These are phyloP conservation scores for Fopius arisanus DNA, from an alignment of 1,140 invertebrate species.

Conservation along the genomic window DNA sequence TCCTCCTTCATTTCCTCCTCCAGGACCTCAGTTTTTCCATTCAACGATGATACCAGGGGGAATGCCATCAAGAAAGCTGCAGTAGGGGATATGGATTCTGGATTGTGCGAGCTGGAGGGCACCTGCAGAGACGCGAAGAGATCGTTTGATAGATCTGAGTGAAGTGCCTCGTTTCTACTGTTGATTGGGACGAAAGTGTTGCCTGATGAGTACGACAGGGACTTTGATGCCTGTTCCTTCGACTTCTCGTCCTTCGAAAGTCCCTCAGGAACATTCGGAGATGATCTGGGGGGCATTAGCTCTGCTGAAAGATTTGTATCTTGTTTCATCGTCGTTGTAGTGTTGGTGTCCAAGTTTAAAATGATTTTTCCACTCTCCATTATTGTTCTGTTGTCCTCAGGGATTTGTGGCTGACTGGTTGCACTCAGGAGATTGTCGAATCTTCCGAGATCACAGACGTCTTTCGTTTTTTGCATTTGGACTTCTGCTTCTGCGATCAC, in stretches of 20 bases:
- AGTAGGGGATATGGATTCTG: conserved; percentile 77
- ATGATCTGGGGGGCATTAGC: conserved; percentile 4
- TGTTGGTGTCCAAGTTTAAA: conserved; percentile 62
- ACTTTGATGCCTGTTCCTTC: conserved; percentile 58
- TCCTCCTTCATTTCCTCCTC: conserved; percentile 67
- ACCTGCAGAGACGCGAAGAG: conserved; percentile 75
- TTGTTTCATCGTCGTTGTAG: conserved; percentile 58
- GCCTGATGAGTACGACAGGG: conserved; percentile 60
- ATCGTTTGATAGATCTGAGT: conserved; percentile 76
- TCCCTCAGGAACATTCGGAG: conserved; percentile 15
- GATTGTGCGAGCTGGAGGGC: conserved; percentile 69
- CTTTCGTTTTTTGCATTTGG: conserved; percentile 36
- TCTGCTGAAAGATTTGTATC: conserved; percentile 35
- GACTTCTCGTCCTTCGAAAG: conserved; percentile 41
- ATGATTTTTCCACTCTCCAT: conserved; percentile 57
- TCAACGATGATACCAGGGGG: conserved; percentile 72
- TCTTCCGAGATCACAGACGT: conserved; percentile 48
- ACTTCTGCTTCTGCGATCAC: conserved; percentile 21
- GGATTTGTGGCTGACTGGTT: conserved; percentile 36
- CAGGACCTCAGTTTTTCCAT: conserved; percentile 68
- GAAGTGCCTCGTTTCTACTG: conserved; percentile 67
- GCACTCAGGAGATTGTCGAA: conserved; percentile 52
- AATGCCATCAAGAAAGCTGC: conserved; percentile 80
- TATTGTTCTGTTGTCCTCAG: conserved; percentile 25
- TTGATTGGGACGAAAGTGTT: conserved; percentile 65